A percentile compares a stretch with the other conserved stretches of the same genome.
Evolutionary conservation across 2,888 invertebrate genomes (phyloP).

Genomic region (Acrobasis repandana): DNA sequence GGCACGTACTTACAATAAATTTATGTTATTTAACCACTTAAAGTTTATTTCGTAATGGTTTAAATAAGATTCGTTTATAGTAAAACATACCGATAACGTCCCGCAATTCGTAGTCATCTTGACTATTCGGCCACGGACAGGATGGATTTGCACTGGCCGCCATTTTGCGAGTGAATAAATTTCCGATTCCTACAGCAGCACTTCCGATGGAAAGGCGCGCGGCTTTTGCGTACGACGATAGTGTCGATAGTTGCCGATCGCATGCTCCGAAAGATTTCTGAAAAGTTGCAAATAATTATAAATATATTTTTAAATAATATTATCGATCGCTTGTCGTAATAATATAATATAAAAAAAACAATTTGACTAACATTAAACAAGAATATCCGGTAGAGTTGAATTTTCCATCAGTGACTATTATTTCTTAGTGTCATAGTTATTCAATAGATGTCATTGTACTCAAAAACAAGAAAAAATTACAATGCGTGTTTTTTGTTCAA

Average conservation of each 20-base stretch:
- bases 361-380: too few species aligned
- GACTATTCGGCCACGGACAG: constrained; percentile 92
- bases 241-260: constrained; percentile 53
- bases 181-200: constrained; percentile 53
- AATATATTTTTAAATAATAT: constrained; percentile 20
- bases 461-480: too few species aligned
- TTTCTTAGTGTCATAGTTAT: too few species aligned
- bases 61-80: constrained; percentile 2
- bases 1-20: constrained; percentile 26
- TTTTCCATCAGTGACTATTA: too few species aligned
- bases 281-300: constrained; percentile 28
- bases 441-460: too few species aligned
- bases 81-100: constrained; percentile 93
- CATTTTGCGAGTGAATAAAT: constrained; percentile 72
- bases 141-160: constrained; percentile 60
- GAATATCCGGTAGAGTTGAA: too few species aligned
- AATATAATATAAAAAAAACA: neutral
- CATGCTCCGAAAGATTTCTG: constrained; percentile 60
- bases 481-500: too few species aligned
- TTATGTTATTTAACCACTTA: neutral
- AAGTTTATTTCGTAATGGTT: constrained; percentile 10
- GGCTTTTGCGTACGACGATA: constrained; percentile 69
- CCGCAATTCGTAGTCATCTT: constrained; percentile 95
- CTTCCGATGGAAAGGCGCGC: constrained; percentile 57
- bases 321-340: neutral